Evolutionary conservation across 1,140 invertebrate species (phyloP).

Genomic region (Archegozetes longisetosus): DNA sequence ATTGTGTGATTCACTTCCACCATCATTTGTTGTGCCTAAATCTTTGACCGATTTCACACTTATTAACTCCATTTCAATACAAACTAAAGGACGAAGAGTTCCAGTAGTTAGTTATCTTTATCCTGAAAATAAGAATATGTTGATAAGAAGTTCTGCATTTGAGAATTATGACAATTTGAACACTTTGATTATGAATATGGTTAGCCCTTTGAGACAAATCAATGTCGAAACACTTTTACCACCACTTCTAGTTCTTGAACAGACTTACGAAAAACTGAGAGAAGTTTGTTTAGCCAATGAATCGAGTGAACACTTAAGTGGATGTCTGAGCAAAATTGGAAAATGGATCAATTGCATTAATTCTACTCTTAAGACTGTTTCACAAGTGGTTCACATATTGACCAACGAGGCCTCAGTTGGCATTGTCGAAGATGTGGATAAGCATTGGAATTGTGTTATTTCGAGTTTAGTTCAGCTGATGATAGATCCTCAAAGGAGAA

Average conservation of each 20-base stretch:
- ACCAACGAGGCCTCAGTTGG: constrained; percentile 13
- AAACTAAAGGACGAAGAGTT: constrained; percentile 11
- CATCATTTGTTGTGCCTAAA: constrained; percentile 11
- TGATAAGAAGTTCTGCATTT: constrained; percentile 9
- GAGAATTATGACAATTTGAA: constrained; percentile 1
- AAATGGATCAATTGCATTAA: constrained; percentile 12
- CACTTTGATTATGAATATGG: background rate
- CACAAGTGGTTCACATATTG: constrained; percentile 5
- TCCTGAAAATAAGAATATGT: background rate
- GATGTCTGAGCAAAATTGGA: constrained; percentile 14
- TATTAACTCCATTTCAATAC: background rate
- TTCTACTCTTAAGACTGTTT: constrained; percentile 3
- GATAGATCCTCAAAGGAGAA: constrained; percentile 64
- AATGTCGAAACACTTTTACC: constrained; percentile 1
- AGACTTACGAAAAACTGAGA: constrained; percentile 9
- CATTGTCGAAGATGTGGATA: constrained; percentile 47
- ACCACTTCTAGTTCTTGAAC: background rate
- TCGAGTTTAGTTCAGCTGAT: constrained; percentile 71
- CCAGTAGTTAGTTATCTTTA: constrained; percentile 14
- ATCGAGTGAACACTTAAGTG: background rate
- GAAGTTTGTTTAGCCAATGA: constrained; percentile 4
- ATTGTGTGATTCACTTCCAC: constrained; percentile 12
- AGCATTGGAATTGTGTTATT: constrained; percentile 71
- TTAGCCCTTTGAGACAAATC: constrained; percentile 12
- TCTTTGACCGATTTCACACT: constrained; percentile 11